These are phyloP conservation scores for Whitmania pigra DNA, from an alignment of 1,140 invertebrate genomes.

Conservation along the genomic window DNA sequence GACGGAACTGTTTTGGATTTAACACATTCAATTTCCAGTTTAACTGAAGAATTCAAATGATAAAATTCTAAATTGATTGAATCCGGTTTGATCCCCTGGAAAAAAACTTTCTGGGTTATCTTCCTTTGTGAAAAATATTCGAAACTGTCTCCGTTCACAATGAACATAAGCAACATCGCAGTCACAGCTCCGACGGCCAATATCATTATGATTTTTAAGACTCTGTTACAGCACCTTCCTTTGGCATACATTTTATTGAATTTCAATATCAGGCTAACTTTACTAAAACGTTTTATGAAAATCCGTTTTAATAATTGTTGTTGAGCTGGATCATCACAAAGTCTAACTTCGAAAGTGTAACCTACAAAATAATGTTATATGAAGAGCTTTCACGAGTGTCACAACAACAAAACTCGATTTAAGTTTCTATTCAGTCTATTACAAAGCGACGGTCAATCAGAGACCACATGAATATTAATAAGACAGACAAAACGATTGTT, in stretches of 20 bases:
- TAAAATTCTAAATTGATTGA: not conserved
- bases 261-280: not conserved
- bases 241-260: not conserved
- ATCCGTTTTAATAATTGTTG: too few relatives aligned
- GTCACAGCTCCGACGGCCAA: not conserved
- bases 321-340: too few relatives aligned
- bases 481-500: too few relatives aligned
- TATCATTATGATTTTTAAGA: not conserved
- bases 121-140: not conserved
- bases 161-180: not conserved
- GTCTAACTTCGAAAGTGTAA: too few relatives aligned
- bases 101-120: not conserved
- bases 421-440: too few relatives aligned
- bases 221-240: not conserved
- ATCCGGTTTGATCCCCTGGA: not conserved
- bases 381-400: too few relatives aligned
- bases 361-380: too few relatives aligned
- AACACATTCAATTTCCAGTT: conserved; percentile 24
- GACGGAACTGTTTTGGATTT: conserved; percentile 26
- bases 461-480: too few relatives aligned
- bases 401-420: too few relatives aligned
- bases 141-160: not conserved
- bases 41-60: not conserved
- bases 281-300: too few relatives aligned
- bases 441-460: too few relatives aligned